Evolutionary conservation across 2,797 vertebrate genomes (phyloP).

Genomic region (Eleutherodactylus coqui): DNA sequence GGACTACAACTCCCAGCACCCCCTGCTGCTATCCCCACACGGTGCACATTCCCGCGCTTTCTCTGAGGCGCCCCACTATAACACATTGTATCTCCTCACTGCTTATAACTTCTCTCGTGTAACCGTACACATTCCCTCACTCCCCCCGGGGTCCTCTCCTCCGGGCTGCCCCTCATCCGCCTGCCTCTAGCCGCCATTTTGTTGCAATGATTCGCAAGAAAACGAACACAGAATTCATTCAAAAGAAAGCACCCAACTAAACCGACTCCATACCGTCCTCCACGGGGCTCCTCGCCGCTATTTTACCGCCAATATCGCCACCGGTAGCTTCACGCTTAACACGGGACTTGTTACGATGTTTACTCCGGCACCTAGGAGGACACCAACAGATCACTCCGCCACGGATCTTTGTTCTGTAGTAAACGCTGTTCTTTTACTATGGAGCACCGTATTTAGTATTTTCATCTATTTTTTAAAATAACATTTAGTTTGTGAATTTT

Average conservation of each 20-base stretch:
- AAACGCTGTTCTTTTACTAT: background rate
- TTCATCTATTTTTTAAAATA: background rate
- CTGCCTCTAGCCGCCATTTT: slow-evolving; percentile 46
- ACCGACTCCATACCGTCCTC: background rate
- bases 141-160: slow-evolving; percentile 52
- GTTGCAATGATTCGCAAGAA: background rate
- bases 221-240: background rate
- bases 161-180: slow-evolving; percentile 47
- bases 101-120: background rate
- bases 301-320: background rate
- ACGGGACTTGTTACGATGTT: background rate
- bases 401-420: background rate
- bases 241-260: background rate
- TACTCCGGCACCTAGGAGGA: slow-evolving; percentile 43
- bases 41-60: too few species aligned
- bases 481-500: background rate
- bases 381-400: slow-evolving; percentile 44
- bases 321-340: background rate
- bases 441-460: too few species aligned
- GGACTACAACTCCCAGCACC: background rate
- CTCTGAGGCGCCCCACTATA: too few species aligned
- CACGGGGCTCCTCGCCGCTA: background rate
- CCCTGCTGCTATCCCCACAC: too few species aligned
- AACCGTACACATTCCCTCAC: slow-evolving; percentile 1
- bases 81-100: background rate